Evolutionary conservation across 2,888 invertebrate species (phyloP).

Genomic region (Microplitis manilae): DNA sequence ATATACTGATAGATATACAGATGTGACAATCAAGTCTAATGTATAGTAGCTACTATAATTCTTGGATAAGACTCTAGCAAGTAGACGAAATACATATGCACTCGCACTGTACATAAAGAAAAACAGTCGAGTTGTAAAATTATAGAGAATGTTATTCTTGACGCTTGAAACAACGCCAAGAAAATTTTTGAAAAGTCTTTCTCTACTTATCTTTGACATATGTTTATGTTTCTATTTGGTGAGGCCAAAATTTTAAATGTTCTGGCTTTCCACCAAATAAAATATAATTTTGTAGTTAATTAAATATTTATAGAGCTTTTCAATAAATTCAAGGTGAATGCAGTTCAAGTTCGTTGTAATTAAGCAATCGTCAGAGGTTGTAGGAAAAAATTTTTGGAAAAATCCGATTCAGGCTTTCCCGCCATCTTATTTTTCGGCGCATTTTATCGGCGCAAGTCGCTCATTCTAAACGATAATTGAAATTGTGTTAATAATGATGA

Average conservation of each 20-base stretch:
- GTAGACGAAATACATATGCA: constrained; percentile 46
- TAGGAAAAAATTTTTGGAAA: too few species aligned
- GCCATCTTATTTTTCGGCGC: too few species aligned
- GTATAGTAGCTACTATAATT: background rate
- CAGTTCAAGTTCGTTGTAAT: too few species aligned
- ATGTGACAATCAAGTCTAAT: constrained; percentile 10
- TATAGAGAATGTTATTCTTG: constrained; percentile 63
- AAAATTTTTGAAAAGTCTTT: constrained; percentile 34
- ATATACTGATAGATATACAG: background rate
- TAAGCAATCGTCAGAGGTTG: too few species aligned
- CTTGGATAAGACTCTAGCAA: background rate
- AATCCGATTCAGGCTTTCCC: too few species aligned
- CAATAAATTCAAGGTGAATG: too few species aligned
- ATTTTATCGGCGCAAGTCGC: too few species aligned
- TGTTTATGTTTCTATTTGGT: constrained; percentile 37
- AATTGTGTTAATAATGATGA: too few species aligned
- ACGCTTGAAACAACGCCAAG: constrained; percentile 59
- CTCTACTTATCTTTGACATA: constrained; percentile 43
- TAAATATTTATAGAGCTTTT: too few species aligned
- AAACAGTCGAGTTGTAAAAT: constrained; percentile 58
- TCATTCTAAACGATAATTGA: too few species aligned
- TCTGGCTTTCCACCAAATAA: constrained; percentile 11
- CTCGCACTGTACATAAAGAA: constrained; percentile 59
- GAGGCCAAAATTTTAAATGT: background rate
- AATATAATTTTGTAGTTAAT: background rate